These are phyloP conservation scores for Myrmophylax atrothorax DNA, from an alignment of 2,113 vertebrate genomes.

Conservation along the genomic window DNA sequence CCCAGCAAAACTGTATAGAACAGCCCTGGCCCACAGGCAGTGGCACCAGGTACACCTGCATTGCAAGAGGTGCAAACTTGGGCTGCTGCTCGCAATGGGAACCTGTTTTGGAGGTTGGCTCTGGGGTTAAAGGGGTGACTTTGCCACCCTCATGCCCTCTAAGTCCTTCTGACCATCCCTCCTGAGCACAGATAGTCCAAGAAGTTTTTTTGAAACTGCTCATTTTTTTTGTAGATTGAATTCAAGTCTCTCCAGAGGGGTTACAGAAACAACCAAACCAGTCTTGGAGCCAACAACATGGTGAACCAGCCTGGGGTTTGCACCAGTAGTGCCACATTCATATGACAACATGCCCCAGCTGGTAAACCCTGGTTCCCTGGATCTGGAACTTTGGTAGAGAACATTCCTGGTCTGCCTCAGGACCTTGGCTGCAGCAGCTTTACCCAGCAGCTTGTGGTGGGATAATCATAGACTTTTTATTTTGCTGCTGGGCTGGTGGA, in stretches of 20 bases:
- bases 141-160: not conserved
- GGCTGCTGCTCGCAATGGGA: not conserved
- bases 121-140: not conserved
- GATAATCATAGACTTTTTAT: rapidly evolving
- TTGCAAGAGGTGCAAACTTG: not conserved
- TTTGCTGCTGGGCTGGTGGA: rapidly evolving
- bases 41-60: not conserved
- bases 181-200: not conserved
- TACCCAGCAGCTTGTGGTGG: not conserved
- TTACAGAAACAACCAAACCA: not conserved
- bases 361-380: not conserved
- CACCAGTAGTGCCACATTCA: not conserved
- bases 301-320: not conserved
- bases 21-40: not conserved
- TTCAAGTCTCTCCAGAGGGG: not conserved
- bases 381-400: not conserved
- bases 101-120: not conserved
- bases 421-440: not conserved
- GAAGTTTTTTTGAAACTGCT: not conserved
- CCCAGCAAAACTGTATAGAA: not conserved
- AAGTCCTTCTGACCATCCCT: not conserved
- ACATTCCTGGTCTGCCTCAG: rapidly evolving
- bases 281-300: rapidly evolving
- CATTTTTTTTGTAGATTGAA: not conserved
- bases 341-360: rapidly evolving